These are phyloP conservation scores for Ptilodon capucinus DNA, from an alignment of 2,888 invertebrate genomes.

Conservation along the genomic window DNA sequence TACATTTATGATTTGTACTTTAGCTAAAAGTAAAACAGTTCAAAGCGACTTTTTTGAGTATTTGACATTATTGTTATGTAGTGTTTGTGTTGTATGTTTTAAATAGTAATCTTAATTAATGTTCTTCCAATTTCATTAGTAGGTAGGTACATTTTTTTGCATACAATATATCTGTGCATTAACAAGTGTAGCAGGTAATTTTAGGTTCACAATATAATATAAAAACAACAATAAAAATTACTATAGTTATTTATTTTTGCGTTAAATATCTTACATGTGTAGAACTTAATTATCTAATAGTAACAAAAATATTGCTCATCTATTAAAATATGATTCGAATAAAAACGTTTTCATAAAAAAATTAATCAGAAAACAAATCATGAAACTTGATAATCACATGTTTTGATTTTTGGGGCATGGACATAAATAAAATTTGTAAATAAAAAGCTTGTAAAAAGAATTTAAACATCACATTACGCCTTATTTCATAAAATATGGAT, in stretches of 20 bases:
- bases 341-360: not conserved
- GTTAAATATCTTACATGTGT: slow-evolving; percentile 67
- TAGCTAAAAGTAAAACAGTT: too few species aligned
- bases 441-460: too few species aligned
- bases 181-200: slow-evolving; percentile 1
- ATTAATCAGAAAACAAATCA: not conserved
- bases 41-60: not conserved
- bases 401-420: not conserved
- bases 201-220: slow-evolving; percentile 35
- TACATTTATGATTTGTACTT: too few species aligned
- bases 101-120: not conserved
- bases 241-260: slow-evolving; percentile 71
- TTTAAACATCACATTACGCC: not conserved
- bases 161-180: not conserved
- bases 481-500: not conserved
- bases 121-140: not conserved
- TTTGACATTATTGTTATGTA: not conserved
- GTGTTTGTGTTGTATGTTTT: not conserved
- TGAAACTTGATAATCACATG: not conserved
- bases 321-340: slow-evolving; percentile 40
- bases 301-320: slow-evolving; percentile 77
- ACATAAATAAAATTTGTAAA: not conserved
- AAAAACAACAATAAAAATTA: slow-evolving; percentile 51
- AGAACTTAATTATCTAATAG: slow-evolving; percentile 62
- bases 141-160: not conserved